Percentiles rank a stretch among this genome's conserved stretches.
Conservation (phyloP, 2,888 invertebrate genomes). For the Sepioteuthis lessoniana region DNA sequence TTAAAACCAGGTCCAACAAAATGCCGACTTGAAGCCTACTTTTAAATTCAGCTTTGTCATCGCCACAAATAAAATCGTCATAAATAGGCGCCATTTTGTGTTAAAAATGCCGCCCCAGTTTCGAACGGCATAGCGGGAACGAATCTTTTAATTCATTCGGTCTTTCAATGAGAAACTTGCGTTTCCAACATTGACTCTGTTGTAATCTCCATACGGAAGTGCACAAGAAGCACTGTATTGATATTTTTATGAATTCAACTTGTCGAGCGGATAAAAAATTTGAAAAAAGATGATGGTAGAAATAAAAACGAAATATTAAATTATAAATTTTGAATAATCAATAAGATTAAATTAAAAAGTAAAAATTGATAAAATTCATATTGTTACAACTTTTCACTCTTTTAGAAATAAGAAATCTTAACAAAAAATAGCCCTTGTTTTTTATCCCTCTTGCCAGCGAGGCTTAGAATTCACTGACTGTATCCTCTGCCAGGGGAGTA, state of each 20-base stretch:
- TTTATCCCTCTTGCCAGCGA: too few relatives aligned
- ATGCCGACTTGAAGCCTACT: background rate
- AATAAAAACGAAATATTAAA: background rate
- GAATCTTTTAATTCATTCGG: background rate
- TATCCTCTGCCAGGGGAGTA: too few relatives aligned
- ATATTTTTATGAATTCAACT: background rate
- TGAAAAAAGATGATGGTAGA: background rate
- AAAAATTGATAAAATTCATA: background rate
- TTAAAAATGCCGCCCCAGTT: background rate
- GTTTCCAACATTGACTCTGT: background rate
- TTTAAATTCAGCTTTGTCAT: background rate
- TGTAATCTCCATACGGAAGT: background rate
- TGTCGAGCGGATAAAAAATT: background rate
- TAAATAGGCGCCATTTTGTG: background rate
- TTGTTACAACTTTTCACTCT: too few relatives aligned
- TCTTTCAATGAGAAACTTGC: background rate
- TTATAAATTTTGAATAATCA: background rate
- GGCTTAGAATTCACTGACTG: too few relatives aligned
- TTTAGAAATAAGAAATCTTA: too few relatives aligned
- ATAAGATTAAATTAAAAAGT: background rate
- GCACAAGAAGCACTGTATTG: background rate
- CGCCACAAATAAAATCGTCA: background rate
- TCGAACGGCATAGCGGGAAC: background rate
- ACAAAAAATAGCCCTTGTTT: too few relatives aligned
- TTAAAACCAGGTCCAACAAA: background rate